Evolutionary conservation across 2,113 vertebrate genomes (phyloP).

Genomic region (Poeciliopsis turrubarensis): DNA sequence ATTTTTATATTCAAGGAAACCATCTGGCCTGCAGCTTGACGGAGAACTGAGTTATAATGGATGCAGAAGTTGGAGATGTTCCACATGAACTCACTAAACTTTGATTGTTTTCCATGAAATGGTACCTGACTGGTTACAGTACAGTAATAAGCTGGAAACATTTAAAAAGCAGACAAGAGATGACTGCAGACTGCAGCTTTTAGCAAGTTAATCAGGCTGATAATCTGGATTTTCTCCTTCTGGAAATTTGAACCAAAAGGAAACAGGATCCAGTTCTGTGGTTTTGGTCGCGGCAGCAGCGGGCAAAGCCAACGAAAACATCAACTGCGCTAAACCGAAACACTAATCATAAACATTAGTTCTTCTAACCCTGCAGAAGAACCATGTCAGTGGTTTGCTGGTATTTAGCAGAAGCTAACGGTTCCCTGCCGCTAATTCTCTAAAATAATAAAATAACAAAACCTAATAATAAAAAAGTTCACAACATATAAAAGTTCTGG

Average conservation of each 20-base stretch:
- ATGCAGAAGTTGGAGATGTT: not conserved
- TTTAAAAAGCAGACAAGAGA: not conserved
- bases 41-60: not conserved
- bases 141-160: too few relatives aligned
- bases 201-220: not conserved
- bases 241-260: not conserved
- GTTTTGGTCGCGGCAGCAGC: not conserved
- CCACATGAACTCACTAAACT: not conserved
- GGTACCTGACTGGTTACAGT: not conserved
- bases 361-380: too few relatives aligned
- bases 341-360: too few relatives aligned
- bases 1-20: not conserved
- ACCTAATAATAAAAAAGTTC: too few relatives aligned
- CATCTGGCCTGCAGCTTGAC: not conserved
- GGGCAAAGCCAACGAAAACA: too few relatives aligned
- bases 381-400: too few relatives aligned
- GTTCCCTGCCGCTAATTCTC: too few relatives aligned
- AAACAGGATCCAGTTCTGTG: not conserved
- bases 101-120: not conserved
- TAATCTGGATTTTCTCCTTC: not conserved
- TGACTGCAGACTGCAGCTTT: not conserved
- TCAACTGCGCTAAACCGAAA: not conserved
- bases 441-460: too few relatives aligned
- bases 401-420: too few relatives aligned
- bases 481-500: too few relatives aligned